Conservation (phyloP, 2,797 vertebrate genomes). For the Lacerta viridis region DNA sequence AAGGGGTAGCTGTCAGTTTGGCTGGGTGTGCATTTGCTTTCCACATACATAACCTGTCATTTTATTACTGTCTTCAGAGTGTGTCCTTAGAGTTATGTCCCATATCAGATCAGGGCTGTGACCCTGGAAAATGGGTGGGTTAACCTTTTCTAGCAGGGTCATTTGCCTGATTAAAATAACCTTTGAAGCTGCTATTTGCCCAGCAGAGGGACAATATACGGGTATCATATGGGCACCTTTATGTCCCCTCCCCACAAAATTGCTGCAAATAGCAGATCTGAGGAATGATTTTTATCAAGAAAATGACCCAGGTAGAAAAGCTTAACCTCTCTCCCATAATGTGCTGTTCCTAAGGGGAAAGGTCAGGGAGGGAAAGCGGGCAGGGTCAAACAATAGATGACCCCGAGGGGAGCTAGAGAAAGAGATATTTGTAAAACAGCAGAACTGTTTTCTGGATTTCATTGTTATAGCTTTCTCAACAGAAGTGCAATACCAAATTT, state of each 20-base stretch:
- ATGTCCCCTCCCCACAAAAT: neutral
- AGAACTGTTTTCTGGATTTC: neutral
- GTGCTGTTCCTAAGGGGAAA: neutral
- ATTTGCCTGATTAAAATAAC: neutral
- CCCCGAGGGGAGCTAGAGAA: neutral
- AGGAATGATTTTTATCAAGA: neutral
- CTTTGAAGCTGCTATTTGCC: neutral
- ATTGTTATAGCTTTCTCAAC: neutral
- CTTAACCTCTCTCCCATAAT: neutral
- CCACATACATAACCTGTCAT: no score
- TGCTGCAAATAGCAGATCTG: neutral
- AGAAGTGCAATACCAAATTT: neutral
- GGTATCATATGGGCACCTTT: neutral
- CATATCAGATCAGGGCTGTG: neutral
- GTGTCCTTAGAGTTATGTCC: neutral
- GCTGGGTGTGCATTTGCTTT: neutral
- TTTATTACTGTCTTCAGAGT: no score
- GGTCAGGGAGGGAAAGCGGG: neutral
- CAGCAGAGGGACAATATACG: neutral
- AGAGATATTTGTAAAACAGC: neutral
- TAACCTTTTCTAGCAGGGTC: neutral
- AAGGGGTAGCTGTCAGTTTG: neutral
- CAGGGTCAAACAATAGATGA: neutral
- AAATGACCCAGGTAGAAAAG: neutral
- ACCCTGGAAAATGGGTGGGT: neutral